These are phyloP conservation scores for Anguilla anguilla DNA, from an alignment of 2,797 vertebrate genomes.

Conservation along the genomic window DNA sequence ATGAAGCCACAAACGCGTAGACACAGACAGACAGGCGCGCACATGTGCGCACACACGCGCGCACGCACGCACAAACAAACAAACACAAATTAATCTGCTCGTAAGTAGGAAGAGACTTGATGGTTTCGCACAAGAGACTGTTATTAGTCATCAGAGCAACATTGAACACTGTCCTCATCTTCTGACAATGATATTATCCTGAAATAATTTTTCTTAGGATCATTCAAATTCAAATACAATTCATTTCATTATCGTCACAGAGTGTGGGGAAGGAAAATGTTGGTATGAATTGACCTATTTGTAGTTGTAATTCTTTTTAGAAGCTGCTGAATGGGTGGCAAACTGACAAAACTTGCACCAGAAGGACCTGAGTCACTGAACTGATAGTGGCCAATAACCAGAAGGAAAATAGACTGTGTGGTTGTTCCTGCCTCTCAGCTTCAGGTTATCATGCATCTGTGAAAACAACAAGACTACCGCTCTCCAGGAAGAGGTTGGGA, in stretches of 20 bases:
- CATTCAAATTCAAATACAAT: slow-evolving; percentile 12
- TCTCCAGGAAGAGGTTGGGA: background rate
- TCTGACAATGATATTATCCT: slow-evolving; percentile 5
- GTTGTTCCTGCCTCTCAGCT: background rate
- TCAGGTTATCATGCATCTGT: background rate
- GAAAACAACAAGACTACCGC: background rate
- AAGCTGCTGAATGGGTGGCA: background rate
- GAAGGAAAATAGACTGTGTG: background rate
- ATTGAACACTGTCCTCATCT: slow-evolving; percentile 15
- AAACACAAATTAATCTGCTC: background rate
- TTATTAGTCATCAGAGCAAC: background rate
- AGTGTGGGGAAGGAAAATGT: background rate
- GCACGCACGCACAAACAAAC: background rate
- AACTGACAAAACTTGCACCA: background rate
- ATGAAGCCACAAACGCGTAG: background rate
- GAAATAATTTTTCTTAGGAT: slow-evolving; percentile 9
- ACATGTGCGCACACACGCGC: background rate
- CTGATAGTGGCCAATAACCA: background rate
- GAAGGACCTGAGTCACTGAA: slow-evolving; percentile 1
- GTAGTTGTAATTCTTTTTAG: background rate
- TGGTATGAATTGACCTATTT: background rate
- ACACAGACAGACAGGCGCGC: background rate
- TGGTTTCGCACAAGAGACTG: slow-evolving; percentile 16
- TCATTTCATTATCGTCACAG: background rate
- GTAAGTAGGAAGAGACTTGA: slow-evolving; percentile 27